Evolutionary conservation across 2,797 vertebrate species (phyloP).

Genomic region (Onychomys arenicola): DNA sequence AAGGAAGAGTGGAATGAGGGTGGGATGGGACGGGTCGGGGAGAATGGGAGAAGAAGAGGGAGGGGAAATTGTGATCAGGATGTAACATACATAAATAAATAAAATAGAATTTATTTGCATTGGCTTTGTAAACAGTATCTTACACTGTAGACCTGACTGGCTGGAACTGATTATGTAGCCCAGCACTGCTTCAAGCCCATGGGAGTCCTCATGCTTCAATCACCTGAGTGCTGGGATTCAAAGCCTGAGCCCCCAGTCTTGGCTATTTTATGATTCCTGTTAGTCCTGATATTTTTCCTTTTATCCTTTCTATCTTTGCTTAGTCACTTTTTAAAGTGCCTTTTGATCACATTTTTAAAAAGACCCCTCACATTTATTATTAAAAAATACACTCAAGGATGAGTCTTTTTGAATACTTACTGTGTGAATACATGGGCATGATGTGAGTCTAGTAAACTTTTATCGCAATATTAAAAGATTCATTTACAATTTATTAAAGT

Average conservation of each 20-base stretch:
- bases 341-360: not conserved
- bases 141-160: not conserved
- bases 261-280: not conserved
- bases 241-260: not conserved
- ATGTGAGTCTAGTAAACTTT: not conserved
- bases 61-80: not conserved
- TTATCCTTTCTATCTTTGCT: not conserved
- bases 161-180: not conserved
- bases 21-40: too few species aligned
- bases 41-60: not conserved
- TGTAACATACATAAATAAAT: not conserved
- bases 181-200: not conserved
- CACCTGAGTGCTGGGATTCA: not conserved
- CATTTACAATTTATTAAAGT: not conserved
- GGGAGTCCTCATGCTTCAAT: not conserved
- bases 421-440: not conserved
- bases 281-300: not conserved
- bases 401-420: not conserved
- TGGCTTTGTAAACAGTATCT: not conserved
- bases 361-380: too few species aligned
- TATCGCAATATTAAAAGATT: not conserved
- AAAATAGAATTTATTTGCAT: not conserved
- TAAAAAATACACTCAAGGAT: not conserved
- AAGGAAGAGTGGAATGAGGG: not conserved
- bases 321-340: not conserved